Base-by-base conservation (phyloP, 2,113 vertebrate species). In the Brachyhypopomus occidentalis region DNA sequence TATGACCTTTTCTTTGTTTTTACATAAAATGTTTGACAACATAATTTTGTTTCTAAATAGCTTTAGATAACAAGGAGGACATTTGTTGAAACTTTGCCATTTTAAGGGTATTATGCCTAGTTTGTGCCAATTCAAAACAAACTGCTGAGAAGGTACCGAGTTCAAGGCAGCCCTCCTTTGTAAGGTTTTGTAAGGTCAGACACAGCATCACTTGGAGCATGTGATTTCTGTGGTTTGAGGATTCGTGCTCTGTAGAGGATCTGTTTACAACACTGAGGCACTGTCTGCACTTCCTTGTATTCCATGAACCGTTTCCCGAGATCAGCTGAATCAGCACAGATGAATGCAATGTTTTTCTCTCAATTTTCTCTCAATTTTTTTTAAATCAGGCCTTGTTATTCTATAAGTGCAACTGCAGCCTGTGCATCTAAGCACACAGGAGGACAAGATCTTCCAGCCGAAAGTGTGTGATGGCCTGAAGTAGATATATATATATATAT, bases 301-400 rank as follows among this genome's bases (percentile, higher is more conserved):
- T 56, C 38, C 25, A 52, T 34, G 14, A 52, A 69, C 80, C 58
- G 83, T 80, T 64, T 58, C 36, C 74, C 56, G 27, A 14, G 74
- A 74, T 79, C 9, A 38, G 25, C 30, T 41, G 41, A 76, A 62
- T 80, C 69, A 76, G 23, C 34, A 36, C 36, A 52, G 69, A 48
- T 59, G 22, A 48, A 70, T 78, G 72, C 45, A 63, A 16, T 38
- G 12, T 60, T 77, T 34, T 23, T 30, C 27, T 30, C 67, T 80
- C 17, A 30, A 27, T 70, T 66, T 45, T 8, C n/a, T n/a, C n/a
- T n/a, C n/a, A n/a, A n/a, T 58, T 36, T 58, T 9, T 71, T 30
- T 70, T 4, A 22, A 38, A 41, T 36, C 17, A 36, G 34, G 64
- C 19, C n/a, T 64, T 59, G 16, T 34, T 84, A 63, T 79, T 58